Evolutionary conservation across 2,888 invertebrate genomes (phyloP).

Genomic region (Amiota communis): DNA sequence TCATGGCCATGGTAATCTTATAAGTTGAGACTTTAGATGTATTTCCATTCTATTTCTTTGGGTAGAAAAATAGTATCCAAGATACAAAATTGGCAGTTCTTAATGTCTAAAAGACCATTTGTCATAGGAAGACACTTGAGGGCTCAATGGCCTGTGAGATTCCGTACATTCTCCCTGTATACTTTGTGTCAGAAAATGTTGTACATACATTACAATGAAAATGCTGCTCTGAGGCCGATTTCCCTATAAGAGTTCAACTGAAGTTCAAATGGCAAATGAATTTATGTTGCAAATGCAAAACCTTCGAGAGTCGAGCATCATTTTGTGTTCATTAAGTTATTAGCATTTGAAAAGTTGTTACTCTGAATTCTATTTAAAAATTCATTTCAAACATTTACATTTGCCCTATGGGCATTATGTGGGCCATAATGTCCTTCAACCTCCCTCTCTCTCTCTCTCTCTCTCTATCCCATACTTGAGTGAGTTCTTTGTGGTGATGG

Average conservation of each 20-base stretch:
- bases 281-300: background rate
- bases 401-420: slow-evolving; percentile 41
- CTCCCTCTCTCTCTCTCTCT: too few relatives aligned
- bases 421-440: slow-evolving; percentile 30
- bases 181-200: too few relatives aligned
- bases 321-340: slow-evolving; percentile 22
- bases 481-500: slow-evolving; percentile 15
- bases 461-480: slow-evolving; percentile 30
- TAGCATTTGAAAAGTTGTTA: slow-evolving; percentile 7
- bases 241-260: background rate
- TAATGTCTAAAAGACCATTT: too few relatives aligned
- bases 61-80: background rate
- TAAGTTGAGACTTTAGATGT: background rate
- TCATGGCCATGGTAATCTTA: too few relatives aligned
- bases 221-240: too few relatives aligned
- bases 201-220: background rate
- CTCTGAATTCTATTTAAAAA: slow-evolving; percentile 56
- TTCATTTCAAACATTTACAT: slow-evolving; percentile 59
- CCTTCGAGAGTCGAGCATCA: too few relatives aligned
- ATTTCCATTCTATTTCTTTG: background rate
- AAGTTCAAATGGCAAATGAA: slow-evolving; percentile 10
- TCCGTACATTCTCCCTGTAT: too few relatives aligned
- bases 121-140: too few relatives aligned
- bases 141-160: too few relatives aligned
- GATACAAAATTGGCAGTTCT: background rate